Conservation (phyloP, 2,797 vertebrate species). For the Sorex maritimensis region DNA sequence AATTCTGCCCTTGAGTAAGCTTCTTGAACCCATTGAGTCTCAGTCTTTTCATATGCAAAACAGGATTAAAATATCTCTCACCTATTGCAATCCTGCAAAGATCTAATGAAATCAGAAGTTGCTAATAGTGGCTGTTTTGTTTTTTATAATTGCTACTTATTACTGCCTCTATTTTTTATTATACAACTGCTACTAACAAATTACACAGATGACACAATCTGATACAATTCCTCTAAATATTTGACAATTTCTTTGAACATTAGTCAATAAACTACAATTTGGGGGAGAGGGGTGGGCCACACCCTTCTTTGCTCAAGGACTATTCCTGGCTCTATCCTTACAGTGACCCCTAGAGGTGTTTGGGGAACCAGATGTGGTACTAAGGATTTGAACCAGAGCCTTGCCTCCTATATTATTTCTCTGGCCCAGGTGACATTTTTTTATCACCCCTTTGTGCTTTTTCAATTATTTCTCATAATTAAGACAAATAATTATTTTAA, state of each 20-base stretch:
- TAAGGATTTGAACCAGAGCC: no score
- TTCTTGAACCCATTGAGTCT: background rate
- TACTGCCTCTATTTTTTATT: background rate
- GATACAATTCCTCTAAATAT: background rate
- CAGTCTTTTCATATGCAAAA: slow-evolving; percentile 9
- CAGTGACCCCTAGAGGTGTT: no score
- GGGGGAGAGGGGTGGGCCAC: no score
- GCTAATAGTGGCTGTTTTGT: background rate
- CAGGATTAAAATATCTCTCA: slow-evolving; percentile 16
- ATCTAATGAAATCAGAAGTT: background rate
- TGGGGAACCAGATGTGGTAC: no score
- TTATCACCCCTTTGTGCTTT: background rate
- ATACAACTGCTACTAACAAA: background rate
- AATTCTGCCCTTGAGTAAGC: background rate
- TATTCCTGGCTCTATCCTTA: no score
- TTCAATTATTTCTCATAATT: no score
- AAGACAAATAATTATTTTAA: no score
- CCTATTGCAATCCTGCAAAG: background rate
- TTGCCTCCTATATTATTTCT: background rate
- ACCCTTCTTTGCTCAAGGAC: no score
- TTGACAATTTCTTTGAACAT: slow-evolving; percentile 10
- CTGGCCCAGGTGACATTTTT: no score
- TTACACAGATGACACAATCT: background rate
- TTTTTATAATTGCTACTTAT: background rate
- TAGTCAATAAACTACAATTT: slow-evolving; percentile 7